Percentiles rank a stretch among this genome's conserved stretches.
phyloP scores from a whole-genome alignment of 2,113 vertebrate species.

The Fregetta grallaria region DNA sequence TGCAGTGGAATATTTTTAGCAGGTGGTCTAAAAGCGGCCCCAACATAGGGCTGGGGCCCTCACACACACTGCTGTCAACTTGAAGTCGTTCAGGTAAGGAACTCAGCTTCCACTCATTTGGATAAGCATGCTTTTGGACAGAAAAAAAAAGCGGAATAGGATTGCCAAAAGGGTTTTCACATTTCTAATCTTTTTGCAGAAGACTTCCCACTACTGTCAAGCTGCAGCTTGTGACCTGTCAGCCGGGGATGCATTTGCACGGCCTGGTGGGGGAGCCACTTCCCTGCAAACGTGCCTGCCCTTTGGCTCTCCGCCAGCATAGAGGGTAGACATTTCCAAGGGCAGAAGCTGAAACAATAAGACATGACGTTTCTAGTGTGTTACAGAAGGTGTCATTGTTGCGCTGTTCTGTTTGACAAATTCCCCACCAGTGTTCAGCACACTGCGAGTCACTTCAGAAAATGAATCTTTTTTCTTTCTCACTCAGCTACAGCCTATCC shows the following conservation, averaged over 20 bases:
- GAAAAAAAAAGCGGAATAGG: neutral
- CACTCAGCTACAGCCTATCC: neutral
- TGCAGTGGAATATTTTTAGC: neutral
- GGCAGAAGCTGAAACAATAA: neutral
- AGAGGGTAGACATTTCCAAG: neutral
- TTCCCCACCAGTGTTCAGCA: neutral
- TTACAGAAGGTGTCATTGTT: constrained; percentile 53
- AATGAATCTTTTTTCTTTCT: neutral
- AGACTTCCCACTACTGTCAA: neutral
- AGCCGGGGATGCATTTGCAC: neutral
- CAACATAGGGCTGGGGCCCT: neutral
- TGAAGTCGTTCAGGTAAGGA: neutral
- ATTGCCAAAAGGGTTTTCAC: neutral
- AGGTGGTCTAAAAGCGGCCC: neutral
- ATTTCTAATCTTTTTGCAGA: neutral
- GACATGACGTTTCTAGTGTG: neutral
- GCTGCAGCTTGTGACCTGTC: neutral
- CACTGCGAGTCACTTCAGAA: neutral
- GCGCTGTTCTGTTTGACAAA: neutral
- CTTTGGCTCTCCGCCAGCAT: neutral
- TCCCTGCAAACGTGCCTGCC: neutral
- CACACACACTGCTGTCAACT: rapidly evolving
- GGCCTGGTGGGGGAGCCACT: neutral
- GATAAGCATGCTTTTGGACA: neutral
- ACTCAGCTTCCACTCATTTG: neutral